A percentile compares a stretch with the other conserved stretches of the same genome.
Evolutionary conservation across 2,113 vertebrate genomes (phyloP).

Genomic region (Mionectes macconnelli): DNA sequence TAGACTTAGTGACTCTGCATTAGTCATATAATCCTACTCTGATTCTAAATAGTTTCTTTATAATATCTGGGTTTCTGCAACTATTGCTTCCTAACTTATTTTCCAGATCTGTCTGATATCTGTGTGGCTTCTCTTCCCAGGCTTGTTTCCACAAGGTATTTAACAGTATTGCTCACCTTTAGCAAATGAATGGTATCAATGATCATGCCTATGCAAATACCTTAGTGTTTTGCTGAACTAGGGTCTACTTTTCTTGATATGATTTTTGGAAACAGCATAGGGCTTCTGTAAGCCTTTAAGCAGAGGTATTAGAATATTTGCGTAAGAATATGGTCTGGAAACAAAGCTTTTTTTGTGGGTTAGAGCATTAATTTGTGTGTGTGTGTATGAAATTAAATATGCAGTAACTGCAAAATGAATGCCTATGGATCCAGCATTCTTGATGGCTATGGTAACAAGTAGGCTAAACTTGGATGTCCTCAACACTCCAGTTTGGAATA

Average conservation of each 20-base stretch:
- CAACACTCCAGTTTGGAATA: background rate
- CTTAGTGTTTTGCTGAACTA: background rate
- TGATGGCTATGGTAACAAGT: background rate
- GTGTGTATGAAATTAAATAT: background rate
- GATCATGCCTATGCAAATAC: background rate
- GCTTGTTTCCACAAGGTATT: background rate
- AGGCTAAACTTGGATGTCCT: constrained; percentile 5
- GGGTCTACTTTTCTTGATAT: background rate
- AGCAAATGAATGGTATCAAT: background rate
- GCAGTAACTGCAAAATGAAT: background rate
- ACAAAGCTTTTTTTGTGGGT: background rate
- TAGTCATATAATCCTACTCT: background rate
- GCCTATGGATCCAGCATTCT: background rate
- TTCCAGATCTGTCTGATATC: background rate
- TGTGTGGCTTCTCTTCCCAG: background rate
- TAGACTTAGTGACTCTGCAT: background rate
- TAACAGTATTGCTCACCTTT: background rate
- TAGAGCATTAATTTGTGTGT: background rate
- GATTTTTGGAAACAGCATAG: background rate
- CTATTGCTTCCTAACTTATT: background rate
- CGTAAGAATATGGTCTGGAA: background rate
- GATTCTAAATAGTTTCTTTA: background rate
- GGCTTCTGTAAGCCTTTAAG: background rate
- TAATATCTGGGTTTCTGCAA: background rate
- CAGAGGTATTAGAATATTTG: background rate